phyloP scores from a whole-genome alignment of 2,797 vertebrate genomes.

The Hydrocynus forskahlii region DNA sequence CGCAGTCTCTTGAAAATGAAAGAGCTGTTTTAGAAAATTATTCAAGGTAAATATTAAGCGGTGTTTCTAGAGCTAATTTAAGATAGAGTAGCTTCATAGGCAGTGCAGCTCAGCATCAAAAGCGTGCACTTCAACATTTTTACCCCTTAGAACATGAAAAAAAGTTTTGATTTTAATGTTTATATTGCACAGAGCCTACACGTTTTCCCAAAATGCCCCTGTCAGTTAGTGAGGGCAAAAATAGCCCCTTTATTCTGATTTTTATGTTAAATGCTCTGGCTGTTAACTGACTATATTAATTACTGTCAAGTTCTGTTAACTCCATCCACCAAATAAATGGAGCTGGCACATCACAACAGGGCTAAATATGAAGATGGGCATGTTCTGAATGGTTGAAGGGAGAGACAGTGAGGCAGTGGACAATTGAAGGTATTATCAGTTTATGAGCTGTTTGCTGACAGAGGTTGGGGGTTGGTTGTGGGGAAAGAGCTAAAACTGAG shows the following conservation, averaged over 20 bases:
- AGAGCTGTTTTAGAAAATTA: background rate
- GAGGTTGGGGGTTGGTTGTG: background rate
- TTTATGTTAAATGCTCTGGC: background rate
- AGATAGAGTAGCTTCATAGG: background rate
- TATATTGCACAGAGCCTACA: too few relatives aligned
- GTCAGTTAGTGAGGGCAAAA: background rate
- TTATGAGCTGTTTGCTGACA: constrained; percentile 7
- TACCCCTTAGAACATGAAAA: background rate
- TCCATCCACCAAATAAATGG: background rate
- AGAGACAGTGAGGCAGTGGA: constrained; percentile 31
- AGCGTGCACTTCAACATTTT: background rate
- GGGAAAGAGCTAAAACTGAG: constrained; percentile 34
- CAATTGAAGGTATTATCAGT: constrained; percentile 2
- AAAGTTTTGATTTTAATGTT: background rate
- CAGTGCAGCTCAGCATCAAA: background rate
- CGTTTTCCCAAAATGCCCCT: too few relatives aligned
- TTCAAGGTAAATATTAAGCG: background rate
- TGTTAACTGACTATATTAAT: background rate
- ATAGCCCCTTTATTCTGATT: background rate
- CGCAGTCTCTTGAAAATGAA: too few relatives aligned
- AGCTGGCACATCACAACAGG: constrained; percentile 44
- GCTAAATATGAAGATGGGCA: constrained; percentile 55
- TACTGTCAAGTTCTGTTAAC: background rate
- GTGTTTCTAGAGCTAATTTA: background rate
- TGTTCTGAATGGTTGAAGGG: constrained; percentile 45